Percentiles rank a stretch among this genome's conserved stretches.
Evolutionary conservation across 1,140 invertebrate genomes (phyloP).

Genomic region (Mizuhopecten yessoensis): DNA sequence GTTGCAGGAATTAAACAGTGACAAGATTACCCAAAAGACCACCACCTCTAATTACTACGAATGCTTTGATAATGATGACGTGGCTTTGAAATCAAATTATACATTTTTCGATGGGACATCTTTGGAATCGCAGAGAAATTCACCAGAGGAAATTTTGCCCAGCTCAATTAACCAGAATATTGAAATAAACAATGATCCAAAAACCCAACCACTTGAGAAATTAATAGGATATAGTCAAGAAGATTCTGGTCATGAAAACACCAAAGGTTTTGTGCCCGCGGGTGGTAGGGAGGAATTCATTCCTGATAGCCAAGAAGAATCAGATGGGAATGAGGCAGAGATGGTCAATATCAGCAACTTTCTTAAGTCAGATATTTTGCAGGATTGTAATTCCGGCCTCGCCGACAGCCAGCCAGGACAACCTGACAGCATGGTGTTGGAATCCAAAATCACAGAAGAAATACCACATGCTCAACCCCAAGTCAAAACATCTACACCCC

Average conservation of each 20-base stretch:
- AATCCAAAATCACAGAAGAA: neutral
- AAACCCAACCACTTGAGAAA: neutral
- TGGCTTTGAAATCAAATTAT: neutral
- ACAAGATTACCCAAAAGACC: neutral
- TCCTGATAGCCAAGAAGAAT: conserved; percentile 22
- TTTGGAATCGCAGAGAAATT: neutral
- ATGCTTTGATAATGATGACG: neutral
- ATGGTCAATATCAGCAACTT: neutral
- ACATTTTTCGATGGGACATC: neutral
- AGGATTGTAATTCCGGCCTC: neutral
- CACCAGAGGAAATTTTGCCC: neutral
- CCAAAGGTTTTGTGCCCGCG: neutral
- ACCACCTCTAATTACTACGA: neutral
- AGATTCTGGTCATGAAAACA: neutral
- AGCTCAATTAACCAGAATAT: neutral
- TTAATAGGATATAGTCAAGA: neutral
- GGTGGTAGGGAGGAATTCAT: neutral
- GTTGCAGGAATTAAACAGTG: neutral
- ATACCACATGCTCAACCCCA: neutral
- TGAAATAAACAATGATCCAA: neutral
- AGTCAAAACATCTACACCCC: neutral
- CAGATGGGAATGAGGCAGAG: neutral
- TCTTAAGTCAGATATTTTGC: neutral
- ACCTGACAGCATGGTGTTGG: neutral
- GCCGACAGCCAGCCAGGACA: neutral